A percentile compares a stretch with the other conserved stretches of the same genome.
Evolutionary conservation across 2,113 vertebrate species (phyloP).

Genomic region (Crotalus tigris): DNA sequence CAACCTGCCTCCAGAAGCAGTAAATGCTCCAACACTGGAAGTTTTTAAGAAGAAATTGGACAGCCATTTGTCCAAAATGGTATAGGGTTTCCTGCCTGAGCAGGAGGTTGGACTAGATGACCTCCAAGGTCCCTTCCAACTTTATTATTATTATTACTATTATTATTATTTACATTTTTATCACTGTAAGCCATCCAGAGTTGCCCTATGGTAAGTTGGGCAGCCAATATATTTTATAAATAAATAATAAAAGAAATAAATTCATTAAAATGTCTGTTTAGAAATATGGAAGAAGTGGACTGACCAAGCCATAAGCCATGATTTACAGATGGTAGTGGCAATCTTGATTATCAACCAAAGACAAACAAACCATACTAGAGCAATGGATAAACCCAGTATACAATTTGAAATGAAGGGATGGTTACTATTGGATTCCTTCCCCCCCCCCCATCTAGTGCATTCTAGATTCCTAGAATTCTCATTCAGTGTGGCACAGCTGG

Average conservation of each 20-base stretch:
- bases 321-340: neutral
- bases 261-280: neutral
- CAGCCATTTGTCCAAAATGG: too few species aligned
- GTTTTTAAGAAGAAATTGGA: too few species aligned
- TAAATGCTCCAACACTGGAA: too few species aligned
- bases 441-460: neutral
- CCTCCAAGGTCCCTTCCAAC: too few species aligned
- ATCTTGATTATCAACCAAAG: neutral
- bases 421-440: neutral
- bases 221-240: neutral
- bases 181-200: neutral
- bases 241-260: neutral
- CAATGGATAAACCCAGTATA: neutral
- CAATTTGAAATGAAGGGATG: neutral
- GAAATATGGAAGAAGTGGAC: neutral
- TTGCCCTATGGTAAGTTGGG: neutral
- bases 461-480: neutral
- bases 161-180: neutral
- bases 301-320: neutral
- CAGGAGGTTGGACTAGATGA: too few species aligned
- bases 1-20: too few species aligned
- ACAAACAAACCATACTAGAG: neutral
- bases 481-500: neutral
- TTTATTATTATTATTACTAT: too few species aligned
- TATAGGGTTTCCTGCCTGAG: too few species aligned